Conservation (phyloP, 2,888 invertebrate genomes). For the Pristionchus entomophagus region DNA sequence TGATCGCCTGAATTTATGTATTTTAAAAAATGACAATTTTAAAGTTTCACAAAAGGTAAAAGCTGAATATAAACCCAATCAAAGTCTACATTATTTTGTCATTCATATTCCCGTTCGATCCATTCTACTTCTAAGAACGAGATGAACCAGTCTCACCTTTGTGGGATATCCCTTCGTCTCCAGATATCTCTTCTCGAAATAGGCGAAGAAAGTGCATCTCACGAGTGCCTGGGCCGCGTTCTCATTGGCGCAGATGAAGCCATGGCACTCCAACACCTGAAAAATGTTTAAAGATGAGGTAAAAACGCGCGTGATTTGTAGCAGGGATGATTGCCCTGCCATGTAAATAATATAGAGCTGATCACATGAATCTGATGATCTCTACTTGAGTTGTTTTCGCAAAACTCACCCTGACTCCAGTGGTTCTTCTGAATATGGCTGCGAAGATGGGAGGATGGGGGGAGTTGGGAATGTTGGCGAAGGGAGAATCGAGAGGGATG, state of each 20-base stretch:
- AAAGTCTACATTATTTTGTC: too few relatives aligned
- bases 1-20: slow-evolving; percentile 54
- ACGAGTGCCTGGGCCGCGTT: slow-evolving; percentile 94
- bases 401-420: slow-evolving; percentile 92
- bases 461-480: slow-evolving; percentile 91
- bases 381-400: too few relatives aligned
- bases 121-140: too few relatives aligned
- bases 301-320: too few relatives aligned
- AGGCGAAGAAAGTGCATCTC: slow-evolving; percentile 94
- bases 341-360: too few relatives aligned
- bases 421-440: slow-evolving; percentile 93
- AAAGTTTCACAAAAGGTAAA: background rate
- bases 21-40: too few relatives aligned
- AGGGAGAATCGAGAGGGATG: slow-evolving; percentile 94
- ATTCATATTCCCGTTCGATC: too few relatives aligned
- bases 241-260: slow-evolving; percentile 96
- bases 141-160: slow-evolving; percentile 48
- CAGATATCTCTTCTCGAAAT: slow-evolving; percentile 91
- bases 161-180: slow-evolving; percentile 55
- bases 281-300: too few relatives aligned
- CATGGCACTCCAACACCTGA: slow-evolving; percentile 90
- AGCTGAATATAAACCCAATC: too few relatives aligned
- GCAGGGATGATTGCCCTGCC: too few relatives aligned
- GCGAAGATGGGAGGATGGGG: slow-evolving; percentile 97
- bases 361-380: too few relatives aligned